Conservation (phyloP, 1,140 invertebrate species). For the Drosophila tsacasi region DNA sequence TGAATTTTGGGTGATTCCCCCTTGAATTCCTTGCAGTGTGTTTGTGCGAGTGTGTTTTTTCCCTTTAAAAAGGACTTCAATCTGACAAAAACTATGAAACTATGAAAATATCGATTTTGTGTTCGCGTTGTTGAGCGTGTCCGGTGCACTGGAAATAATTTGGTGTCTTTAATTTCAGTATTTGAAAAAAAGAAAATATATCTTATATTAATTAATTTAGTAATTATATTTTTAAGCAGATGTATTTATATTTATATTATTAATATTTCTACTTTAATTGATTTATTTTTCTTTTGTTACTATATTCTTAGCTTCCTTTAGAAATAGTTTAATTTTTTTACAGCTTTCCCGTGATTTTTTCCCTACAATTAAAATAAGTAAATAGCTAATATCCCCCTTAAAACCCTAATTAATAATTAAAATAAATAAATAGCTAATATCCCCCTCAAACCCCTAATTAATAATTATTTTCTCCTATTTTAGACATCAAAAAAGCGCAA, state of each 20-base stretch:
- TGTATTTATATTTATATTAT: background rate
- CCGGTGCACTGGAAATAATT: constrained; percentile 21
- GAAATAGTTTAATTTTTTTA: background rate
- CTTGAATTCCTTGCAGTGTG: background rate
- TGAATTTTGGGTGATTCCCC: constrained; percentile 36
- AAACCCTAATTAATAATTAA: background rate
- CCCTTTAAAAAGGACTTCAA: constrained; percentile 1
- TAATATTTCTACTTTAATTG: background rate
- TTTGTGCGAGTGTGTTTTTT: background rate
- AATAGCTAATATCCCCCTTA: background rate
- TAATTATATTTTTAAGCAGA: background rate
- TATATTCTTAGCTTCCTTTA: background rate
- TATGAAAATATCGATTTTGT: constrained; percentile 48
- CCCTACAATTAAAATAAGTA: background rate
- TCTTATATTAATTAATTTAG: background rate
- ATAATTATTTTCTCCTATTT: background rate
- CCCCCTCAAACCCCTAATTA: background rate
- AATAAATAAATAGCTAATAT: background rate
- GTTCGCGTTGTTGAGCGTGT: constrained; percentile 9
- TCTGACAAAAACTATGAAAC: constrained; percentile 10
- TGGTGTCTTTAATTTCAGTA: background rate
- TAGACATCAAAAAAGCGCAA: constrained; percentile 80
- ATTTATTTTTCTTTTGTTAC: background rate
- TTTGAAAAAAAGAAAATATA: background rate
- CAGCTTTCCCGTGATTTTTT: background rate